Conservation (phyloP, 2,113 vertebrate genomes). For the Talpa occidentalis region DNA sequence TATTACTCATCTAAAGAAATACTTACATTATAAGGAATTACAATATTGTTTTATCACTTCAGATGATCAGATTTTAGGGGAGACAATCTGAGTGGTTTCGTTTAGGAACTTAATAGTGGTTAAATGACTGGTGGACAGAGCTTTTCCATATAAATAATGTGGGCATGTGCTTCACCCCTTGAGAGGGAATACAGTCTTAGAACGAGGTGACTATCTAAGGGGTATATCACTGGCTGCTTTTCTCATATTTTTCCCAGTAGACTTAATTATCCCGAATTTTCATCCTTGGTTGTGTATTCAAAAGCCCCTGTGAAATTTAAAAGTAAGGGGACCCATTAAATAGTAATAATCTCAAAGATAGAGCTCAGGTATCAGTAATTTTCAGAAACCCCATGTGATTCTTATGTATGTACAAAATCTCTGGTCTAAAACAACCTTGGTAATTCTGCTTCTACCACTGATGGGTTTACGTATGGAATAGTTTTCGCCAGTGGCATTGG, state of each 20-base stretch:
- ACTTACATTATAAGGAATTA: neutral
- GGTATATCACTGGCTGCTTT: neutral
- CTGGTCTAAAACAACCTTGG: neutral
- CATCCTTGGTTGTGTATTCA: neutral
- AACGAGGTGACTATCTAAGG: neutral
- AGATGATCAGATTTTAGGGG: neutral
- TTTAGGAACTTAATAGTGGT: neutral
- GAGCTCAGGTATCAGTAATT: neutral
- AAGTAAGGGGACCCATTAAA: neutral
- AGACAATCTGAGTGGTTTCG: neutral
- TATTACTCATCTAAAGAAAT: neutral
- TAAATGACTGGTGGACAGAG: neutral
- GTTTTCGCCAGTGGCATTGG: neutral
- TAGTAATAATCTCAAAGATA: neutral
- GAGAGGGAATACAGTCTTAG: neutral
- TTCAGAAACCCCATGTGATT: neutral
- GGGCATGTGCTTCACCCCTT: neutral
- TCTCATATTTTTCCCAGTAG: neutral
- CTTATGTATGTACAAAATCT: neutral
- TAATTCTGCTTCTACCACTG: neutral
- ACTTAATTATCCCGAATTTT: neutral
- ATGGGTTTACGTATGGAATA: neutral
- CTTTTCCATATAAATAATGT: neutral
- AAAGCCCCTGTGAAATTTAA: neutral
- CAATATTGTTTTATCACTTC: neutral